Base-by-base conservation (phyloP, 2,113 vertebrate genomes). In the Poeciliopsis turrubarensis region DNA sequence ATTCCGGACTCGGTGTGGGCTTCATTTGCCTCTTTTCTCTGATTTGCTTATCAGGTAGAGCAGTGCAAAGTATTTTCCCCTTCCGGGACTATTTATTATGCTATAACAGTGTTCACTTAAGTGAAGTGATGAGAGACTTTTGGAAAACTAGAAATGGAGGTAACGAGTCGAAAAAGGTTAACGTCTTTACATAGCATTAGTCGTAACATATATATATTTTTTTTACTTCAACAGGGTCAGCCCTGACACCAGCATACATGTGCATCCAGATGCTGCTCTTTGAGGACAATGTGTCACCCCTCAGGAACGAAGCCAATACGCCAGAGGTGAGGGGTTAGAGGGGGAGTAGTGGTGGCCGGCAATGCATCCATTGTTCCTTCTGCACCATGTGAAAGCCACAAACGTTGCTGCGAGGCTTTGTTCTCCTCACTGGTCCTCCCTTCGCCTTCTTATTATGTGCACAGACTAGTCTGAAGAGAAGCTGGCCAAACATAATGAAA, bases 1-100 rank as follows among this genome's bases (percentile, higher is more conserved):
- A 91, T 87, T 85, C 77, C 64, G 70, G 81, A 84, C 86, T 81
- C 78, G 73, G 91, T 91, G 87, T 91, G 88, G 91, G 88, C 89
- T 92, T 86, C 80, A 79, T 89, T 89, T 86, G 69, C 81, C 72
- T 74, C 76, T 89, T 86, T n/a, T 76, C 83, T 64, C 73, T 91
- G 83, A 87, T 91, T 92, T 91, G 80, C 83, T 87, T 88, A 88
- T 90, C 80, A 57, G 70, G 74, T 85, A 15, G 44, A 77, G 74
- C 77, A 68, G 74, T 11, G 51, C 70, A 27, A 31, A 79, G 69
- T 64, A 68, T 41, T 84, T 77, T 70, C 70, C 70, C 60, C 73
- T 6, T 73, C 72, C 77, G 73, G 87, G 88, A 90, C 90, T 87
- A 89, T 87, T 72, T 80, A 81, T 83, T 60, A 54, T 60, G 34